Conservation (phyloP, 2,888 invertebrate species). For the Notodonta dromedarius region DNA sequence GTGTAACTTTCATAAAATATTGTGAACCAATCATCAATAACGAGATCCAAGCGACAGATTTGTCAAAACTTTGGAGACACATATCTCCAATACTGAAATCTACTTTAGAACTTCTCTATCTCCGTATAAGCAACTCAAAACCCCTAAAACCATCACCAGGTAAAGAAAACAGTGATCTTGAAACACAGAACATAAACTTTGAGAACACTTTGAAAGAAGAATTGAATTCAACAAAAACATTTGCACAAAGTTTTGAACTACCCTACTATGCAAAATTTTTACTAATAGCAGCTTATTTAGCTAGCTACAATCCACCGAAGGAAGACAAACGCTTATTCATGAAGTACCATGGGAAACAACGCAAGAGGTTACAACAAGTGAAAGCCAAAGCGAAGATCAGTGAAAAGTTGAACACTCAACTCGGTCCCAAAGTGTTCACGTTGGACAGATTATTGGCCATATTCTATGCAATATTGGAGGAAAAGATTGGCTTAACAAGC, state of each 20-base stretch:
- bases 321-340: constrained; percentile 94
- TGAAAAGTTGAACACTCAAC: constrained; percentile 85
- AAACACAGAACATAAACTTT: constrained; percentile 48
- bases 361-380: constrained; percentile 86
- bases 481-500: constrained; percentile 93
- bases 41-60: constrained; percentile 86
- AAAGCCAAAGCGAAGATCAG: constrained; percentile 84
- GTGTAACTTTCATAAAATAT: constrained; percentile 89
- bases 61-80: constrained; percentile 90
- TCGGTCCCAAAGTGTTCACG: constrained; percentile 93
- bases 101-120: constrained; percentile 90
- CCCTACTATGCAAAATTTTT: constrained; percentile 96
- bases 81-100: constrained; percentile 90
- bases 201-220: constrained; percentile 74
- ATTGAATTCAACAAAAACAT: constrained; percentile 76
- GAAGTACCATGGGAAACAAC: constrained; percentile 90
- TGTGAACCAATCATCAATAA: constrained; percentile 90
- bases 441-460: constrained; percentile 93
- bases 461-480: constrained; percentile 94
- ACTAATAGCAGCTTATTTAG: constrained; percentile 95
- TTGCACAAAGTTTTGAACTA: constrained; percentile 89
- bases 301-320: constrained; percentile 95
- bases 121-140: constrained; percentile 83
- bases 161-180: constrained; percentile 61
- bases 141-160: constrained; percentile 53